Conservation (phyloP, 2,797 vertebrate genomes). For the Cheirogaleus major region DNA sequence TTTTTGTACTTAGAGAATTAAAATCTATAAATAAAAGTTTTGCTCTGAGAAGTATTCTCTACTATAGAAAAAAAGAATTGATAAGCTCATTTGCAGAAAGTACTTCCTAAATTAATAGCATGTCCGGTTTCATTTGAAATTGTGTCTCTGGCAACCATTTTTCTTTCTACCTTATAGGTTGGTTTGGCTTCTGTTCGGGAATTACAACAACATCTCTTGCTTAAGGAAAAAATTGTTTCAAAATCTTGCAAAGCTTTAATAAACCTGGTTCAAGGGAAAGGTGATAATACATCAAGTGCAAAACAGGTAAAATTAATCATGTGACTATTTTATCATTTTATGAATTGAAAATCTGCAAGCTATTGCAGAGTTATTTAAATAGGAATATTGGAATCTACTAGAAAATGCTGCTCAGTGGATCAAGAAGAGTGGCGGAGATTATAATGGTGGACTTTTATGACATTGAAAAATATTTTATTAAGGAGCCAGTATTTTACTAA, state of each 20-base stretch:
- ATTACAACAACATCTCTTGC: slow-evolving; percentile 87
- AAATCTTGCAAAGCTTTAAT: slow-evolving; percentile 89
- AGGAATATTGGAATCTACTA: slow-evolving; percentile 22
- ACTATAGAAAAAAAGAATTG: slow-evolving; percentile 49
- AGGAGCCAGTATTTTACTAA: slow-evolving; percentile 44
- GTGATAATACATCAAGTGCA: slow-evolving; percentile 78
- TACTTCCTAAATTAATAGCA: slow-evolving; percentile 11
- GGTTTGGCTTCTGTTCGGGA: slow-evolving; percentile 88
- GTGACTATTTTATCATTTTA: slow-evolving; percentile 44
- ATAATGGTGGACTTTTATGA: slow-evolving; percentile 37
- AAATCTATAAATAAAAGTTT: slow-evolving; percentile 32
- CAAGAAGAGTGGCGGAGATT: slow-evolving; percentile 16
- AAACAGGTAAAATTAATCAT: slow-evolving; percentile 88
- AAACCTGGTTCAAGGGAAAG: slow-evolving; percentile 85
- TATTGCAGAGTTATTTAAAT: slow-evolving; percentile 44
- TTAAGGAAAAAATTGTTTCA: slow-evolving; percentile 90
- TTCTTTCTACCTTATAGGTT: slow-evolving; percentile 85
- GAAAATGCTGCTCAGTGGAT: slow-evolving; percentile 19
- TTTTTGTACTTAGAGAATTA: slow-evolving; percentile 12
- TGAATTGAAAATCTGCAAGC: slow-evolving; percentile 15
- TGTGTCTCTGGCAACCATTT: slow-evolving; percentile 18
- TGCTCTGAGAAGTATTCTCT: slow-evolving; percentile 10
- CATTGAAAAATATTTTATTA: slow-evolving; percentile 51
- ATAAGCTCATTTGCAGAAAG: slow-evolving; percentile 35
- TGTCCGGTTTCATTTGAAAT: slow-evolving; percentile 47